Base-by-base conservation (phyloP, 2,888 invertebrate species). In the Lasius fuliginosus region DNA sequence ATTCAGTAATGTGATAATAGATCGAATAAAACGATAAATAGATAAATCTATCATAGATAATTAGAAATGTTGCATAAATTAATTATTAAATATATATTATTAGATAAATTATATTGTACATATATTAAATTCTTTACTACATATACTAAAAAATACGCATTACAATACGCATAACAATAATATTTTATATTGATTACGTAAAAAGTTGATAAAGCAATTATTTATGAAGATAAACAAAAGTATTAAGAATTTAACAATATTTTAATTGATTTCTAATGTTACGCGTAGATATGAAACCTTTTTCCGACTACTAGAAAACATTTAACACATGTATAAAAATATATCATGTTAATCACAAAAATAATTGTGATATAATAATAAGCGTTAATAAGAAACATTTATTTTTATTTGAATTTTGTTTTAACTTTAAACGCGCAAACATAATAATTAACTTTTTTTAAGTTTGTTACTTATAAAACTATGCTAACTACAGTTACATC, bases 21-120 rank as follows among this genome's bases (percentile, higher is more conserved):
- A 60, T 33, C 18, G 1, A 33, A 71, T 46, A 46, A 53, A 65
- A 46, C 27, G 30, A 68, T 56, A 77, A 77, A 67, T 76, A 67
- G 53, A 1, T 30, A 58, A 42, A 77, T 58, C n/a, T 42, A 64
- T 40, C 12, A 3, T 11, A 49, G 56, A 30, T 23, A 56, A 67
- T 56, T 67, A 77, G 12, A 27, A 76, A 67, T 15, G 1, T 1
- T 3, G 33, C 8, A 53, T 36, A 27, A 36, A 27, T 53, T 30
- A 18, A 76, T 15, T 2, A 23, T 3, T 18, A 64, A 46, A 33
- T 11, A 23, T 11, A 23, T 42, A 27, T 53, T 0, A 9, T 33
- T n/a, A 33, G 15, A 12, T 49, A 36, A 62, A 18, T 53, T 53
- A 36, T 11, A 23, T 49, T 42, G n/a, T 53, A 56, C 5, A 23